These are phyloP conservation scores for Pseudorectes ferrugineus DNA, from an alignment of 2,113 vertebrate genomes.

Conservation along the genomic window DNA sequence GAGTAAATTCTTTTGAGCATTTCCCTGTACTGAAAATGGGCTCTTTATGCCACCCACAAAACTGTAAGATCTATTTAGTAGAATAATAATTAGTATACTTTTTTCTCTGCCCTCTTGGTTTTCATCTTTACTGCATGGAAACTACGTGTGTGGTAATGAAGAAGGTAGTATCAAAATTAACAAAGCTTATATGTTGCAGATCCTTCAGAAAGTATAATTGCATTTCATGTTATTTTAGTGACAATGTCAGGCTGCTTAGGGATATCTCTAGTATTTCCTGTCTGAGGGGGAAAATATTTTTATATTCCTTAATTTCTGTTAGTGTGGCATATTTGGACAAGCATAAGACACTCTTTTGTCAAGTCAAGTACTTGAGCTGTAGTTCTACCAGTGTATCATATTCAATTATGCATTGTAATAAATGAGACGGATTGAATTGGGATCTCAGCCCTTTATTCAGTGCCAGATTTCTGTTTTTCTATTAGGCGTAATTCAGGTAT, in stretches of 20 bases:
- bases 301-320: neutral
- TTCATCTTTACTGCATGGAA: conserved; percentile 20
- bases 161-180: neutral
- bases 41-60: conserved; percentile 2
- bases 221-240: neutral
- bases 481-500: neutral
- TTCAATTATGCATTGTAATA: neutral
- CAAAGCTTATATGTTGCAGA: neutral
- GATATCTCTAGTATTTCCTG: neutral
- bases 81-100: conserved; percentile 37
- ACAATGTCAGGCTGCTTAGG: neutral
- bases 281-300: neutral
- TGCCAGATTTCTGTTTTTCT: neutral
- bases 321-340: neutral
- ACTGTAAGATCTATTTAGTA: neutral
- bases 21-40: neutral
- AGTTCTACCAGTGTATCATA: neutral
- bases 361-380: neutral
- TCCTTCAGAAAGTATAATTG: neutral
- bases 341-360: neutral
- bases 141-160: neutral
- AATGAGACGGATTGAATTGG: neutral
- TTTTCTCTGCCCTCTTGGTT: neutral
- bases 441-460: neutral
- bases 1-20: neutral